Evolutionary conservation across 2,113 vertebrate species (phyloP).

Genomic region (Ictalurus punctatus): DNA sequence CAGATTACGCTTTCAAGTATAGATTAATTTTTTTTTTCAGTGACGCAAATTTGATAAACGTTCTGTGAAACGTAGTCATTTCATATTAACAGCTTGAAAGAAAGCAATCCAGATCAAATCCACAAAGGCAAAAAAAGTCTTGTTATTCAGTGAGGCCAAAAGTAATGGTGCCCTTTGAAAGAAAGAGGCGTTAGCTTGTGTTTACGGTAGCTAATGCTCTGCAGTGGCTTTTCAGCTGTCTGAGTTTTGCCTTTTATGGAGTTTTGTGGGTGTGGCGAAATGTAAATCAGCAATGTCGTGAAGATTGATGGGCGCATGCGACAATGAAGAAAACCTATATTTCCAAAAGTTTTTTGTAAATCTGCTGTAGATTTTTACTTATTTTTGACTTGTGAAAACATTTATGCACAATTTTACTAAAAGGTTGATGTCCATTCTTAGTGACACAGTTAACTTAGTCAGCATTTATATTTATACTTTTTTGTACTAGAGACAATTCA

Average conservation of each 20-base stretch:
- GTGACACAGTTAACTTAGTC: not conserved
- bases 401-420: not conserved
- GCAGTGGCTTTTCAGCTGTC: not conserved
- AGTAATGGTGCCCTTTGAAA: not conserved
- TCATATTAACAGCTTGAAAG: no score
- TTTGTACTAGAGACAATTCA: not conserved
- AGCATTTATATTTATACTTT: not conserved
- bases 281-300: not conserved
- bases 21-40: no score
- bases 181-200: not conserved
- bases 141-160: not conserved
- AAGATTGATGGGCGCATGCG: not conserved
- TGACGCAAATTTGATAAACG: no score
- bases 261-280: not conserved
- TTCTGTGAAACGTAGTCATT: no score
- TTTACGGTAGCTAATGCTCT: no score
- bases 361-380: not conserved
- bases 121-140: not conserved
- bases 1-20: no score
- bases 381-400: not conserved
- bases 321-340: not conserved
- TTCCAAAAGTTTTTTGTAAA: not conserved
- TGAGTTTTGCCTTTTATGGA: not conserved
- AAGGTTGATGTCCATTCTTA: not conserved
- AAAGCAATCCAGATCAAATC: no score